phyloP scores from a whole-genome alignment of 2,888 invertebrate species.

The Hydrotaea diabolus region DNA sequence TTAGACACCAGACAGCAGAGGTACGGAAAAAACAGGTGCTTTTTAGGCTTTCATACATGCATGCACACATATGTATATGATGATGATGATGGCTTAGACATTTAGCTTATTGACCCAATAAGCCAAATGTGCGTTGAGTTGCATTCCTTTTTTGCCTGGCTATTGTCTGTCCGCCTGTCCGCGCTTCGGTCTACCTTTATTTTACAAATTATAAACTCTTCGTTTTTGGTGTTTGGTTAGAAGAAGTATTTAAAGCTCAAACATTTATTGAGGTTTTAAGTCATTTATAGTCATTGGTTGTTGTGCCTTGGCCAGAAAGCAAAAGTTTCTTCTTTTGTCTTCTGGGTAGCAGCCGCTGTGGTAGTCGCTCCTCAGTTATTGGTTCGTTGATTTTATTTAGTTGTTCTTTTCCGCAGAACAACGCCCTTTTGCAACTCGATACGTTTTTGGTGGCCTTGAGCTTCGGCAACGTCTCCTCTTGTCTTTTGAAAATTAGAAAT shows the following conservation, averaged over 20 bases:
- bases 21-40: slow-evolving; percentile 58
- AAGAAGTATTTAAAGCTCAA: slow-evolving; percentile 64
- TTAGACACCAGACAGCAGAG: slow-evolving; percentile 36
- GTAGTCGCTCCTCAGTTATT: too few species aligned
- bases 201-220: slow-evolving; percentile 56
- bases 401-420: slow-evolving; percentile 26
- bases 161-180: not conserved
- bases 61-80: not conserved
- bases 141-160: not conserved
- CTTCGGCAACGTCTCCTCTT: not conserved
- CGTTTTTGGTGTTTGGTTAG: slow-evolving; percentile 22
- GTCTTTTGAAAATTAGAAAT: slow-evolving; percentile 52
- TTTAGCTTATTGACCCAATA: slow-evolving; percentile 66
- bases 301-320: not conserved
- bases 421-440: slow-evolving; percentile 66
- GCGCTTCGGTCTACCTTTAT: not conserved
- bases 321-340: slow-evolving; percentile 43
- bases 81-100: slow-evolving; percentile 30
- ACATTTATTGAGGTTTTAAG: slow-evolving; percentile 60
- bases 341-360: too few species aligned
- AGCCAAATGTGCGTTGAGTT: slow-evolving; percentile 40
- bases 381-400: slow-evolving; percentile 30
- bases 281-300: slow-evolving; percentile 41
- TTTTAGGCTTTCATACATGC: slow-evolving; percentile 20
- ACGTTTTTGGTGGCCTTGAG: slow-evolving; percentile 54